Evolutionary conservation across 2,888 invertebrate genomes (phyloP).

Genomic region (Biston stratarius): DNA sequence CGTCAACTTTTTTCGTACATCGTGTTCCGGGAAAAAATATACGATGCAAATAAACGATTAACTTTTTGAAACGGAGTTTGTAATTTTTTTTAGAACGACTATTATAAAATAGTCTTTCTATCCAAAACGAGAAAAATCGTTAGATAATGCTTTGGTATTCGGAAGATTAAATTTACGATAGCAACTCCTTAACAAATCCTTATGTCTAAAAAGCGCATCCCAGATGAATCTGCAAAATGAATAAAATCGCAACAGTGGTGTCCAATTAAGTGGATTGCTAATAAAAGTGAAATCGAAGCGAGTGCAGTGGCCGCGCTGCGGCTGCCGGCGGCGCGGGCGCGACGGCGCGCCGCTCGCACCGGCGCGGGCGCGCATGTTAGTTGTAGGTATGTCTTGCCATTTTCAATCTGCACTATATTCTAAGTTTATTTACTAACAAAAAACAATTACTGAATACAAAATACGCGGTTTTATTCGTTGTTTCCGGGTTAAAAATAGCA

Average conservation of each 20-base stretch:
- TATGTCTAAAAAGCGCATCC: constrained; percentile 58
- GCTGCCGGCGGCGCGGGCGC: constrained; percentile 39
- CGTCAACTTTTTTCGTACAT: neutral
- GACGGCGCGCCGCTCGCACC: constrained; percentile 28
- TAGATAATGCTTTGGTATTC: constrained; percentile 6
- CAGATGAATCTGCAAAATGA: constrained; percentile 82
- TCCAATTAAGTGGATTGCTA: constrained; percentile 86
- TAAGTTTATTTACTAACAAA: too few species aligned
- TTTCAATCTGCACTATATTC: too few species aligned
- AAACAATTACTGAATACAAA: too few species aligned
- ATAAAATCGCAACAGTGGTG: constrained; percentile 83
- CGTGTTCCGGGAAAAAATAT: constrained; percentile 31
- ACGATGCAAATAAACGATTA: constrained; percentile 27
- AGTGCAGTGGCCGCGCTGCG: constrained; percentile 81
- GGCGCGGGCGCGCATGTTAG: constrained; percentile 9
- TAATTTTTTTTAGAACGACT: neutral
- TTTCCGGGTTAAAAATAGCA: too few species aligned
- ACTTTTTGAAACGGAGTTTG: neutral
- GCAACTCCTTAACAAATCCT: constrained; percentile 51
- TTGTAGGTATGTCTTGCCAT: constrained; percentile 16
- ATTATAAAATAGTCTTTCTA: too few species aligned
- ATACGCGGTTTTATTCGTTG: too few species aligned
- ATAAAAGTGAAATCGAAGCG: constrained; percentile 86
- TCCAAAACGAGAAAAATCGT: neutral
- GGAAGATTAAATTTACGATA: constrained; percentile 24